Evolutionary conservation across 2,888 invertebrate genomes (phyloP), one percentile per base, ranked within the genome.

Genomic region (Diarsia rubi): DNA sequence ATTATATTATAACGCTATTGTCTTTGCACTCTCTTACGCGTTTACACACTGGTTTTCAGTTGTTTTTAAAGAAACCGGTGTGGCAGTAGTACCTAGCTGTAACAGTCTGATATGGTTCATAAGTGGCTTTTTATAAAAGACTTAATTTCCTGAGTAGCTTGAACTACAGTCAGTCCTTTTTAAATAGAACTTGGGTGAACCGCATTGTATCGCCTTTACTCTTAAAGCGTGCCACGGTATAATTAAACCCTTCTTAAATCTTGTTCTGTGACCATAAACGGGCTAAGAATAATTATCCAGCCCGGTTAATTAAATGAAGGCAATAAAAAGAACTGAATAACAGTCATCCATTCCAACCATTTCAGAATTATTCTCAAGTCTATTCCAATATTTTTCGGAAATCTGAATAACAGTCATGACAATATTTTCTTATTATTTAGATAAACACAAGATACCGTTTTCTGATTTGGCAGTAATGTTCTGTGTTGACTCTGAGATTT

Each of bases 271-370:
- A 31, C 44, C 66, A 67, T 75, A 74, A 72, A 69, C 21, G 66
- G 31, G 45, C 63, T 59, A 66, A 67, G 42, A 75, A 57, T n/a
- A n/a, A n/a, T 69, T 69, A 74, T 47, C 42, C 79, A 57, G 44
- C 11, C 19, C 14, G 59, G 45, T 12, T 63, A 37, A 67, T 69
- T 67, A 69, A 64, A 75, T 75, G 67, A 63, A 16, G 42, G 21
- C 5, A 42, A 72, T 79, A 75, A 68, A 67, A 44, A 44, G 27
- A 64, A 54, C 69, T 37, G 11, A 67, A 6, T 14, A 65, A 54
- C 11, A n/a, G n/a, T n/a, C n/a, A n/a, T n/a, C n/a, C n/a, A n/a
- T n/a, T n/a, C n/a, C n/a, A n/a, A 59, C 60, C 16, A 16, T 45
- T 59, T 37, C 31, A 24, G n/a, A n/a, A 54, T 63, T 73, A 75